Conservation (phyloP, 2,888 invertebrate genomes). For the Cantharis rustica region DNA sequence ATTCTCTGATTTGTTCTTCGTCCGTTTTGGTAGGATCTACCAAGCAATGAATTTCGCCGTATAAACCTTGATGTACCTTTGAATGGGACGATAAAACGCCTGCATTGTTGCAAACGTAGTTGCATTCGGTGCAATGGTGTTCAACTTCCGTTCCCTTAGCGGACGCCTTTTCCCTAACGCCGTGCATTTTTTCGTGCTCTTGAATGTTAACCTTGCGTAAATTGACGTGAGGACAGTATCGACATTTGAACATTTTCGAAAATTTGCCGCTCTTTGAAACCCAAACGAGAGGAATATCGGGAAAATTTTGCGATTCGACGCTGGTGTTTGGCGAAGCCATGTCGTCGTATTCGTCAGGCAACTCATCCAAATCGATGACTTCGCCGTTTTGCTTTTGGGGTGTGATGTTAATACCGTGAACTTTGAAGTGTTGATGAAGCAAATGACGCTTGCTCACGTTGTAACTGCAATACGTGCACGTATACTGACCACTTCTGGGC, state of each 20-base stretch:
- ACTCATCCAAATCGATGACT: conserved; percentile 46
- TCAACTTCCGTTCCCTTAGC: conserved; percentile 58
- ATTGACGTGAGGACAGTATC: conserved; percentile 83
- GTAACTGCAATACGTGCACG: conserved; percentile 81
- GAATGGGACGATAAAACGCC: conserved; percentile 72
- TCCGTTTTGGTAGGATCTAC: conserved; percentile 70
- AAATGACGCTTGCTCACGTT: conserved; percentile 81
- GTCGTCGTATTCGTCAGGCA: conserved; percentile 49
- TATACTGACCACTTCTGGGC: conserved; percentile 74
- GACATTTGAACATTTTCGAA: conserved; percentile 83
- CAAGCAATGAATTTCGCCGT: conserved; percentile 73
- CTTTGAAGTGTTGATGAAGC: conserved; percentile 81
- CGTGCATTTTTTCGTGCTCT: conserved; percentile 84
- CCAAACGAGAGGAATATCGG: conserved; percentile 76
- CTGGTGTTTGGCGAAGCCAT: conserved; percentile 32
- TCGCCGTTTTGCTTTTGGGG: conserved; percentile 55
- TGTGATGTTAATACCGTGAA: conserved; percentile 67
- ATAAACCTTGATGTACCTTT: conserved; percentile 74
- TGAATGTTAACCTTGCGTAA: conserved; percentile 78
- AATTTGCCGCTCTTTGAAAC: conserved; percentile 74
- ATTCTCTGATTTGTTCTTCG: conserved; percentile 67
- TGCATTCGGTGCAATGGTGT: conserved; percentile 76
- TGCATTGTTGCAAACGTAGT: conserved; percentile 76
- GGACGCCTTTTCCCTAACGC: conserved; percentile 50
- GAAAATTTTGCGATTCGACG: conserved; percentile 58